Percentiles rank a stretch among this genome's conserved stretches.
These are phyloP conservation scores for Euproctis similis DNA, from an alignment of 2,888 invertebrate genomes.

Conservation along the genomic window DNA sequence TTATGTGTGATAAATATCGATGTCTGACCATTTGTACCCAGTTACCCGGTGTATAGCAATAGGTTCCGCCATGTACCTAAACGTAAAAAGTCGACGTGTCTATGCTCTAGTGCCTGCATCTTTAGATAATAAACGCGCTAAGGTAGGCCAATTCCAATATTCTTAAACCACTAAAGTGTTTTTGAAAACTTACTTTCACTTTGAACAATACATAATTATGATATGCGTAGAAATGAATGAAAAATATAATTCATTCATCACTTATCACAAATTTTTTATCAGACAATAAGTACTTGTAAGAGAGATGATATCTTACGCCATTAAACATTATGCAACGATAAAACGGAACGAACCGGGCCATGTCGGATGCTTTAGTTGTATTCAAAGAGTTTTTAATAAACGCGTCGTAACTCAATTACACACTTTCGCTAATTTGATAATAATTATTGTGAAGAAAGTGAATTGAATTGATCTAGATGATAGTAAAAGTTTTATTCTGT, in stretches of 20 bases:
- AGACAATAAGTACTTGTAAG: background rate
- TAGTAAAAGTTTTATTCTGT: too few relatives aligned
- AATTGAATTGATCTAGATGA: constrained; percentile 12
- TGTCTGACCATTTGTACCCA: too few relatives aligned
- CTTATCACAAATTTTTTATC: constrained; percentile 1
- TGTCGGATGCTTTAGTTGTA: constrained; percentile 36
- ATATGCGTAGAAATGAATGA: too few relatives aligned
- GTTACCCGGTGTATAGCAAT: too few relatives aligned
- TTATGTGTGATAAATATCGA: too few relatives aligned
- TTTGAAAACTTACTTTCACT: constrained; percentile 2
- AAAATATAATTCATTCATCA: too few relatives aligned
- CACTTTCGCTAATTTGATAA: constrained; percentile 40
- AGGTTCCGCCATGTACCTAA: too few relatives aligned
- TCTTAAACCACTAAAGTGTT: too few relatives aligned
- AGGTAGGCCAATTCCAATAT: too few relatives aligned
- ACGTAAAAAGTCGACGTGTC: too few relatives aligned
- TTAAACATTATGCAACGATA: constrained; percentile 20
- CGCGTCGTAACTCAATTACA: constrained; percentile 32
- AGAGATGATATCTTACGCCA: constrained; percentile 6
- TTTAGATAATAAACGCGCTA: too few relatives aligned
- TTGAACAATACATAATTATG: constrained; percentile 2
- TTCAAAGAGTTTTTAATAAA: constrained; percentile 19
- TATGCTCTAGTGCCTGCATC: too few relatives aligned
- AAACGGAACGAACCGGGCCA: constrained; percentile 23
- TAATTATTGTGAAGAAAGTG: constrained; percentile 28